Percentiles rank a stretch among this genome's conserved stretches.
These are phyloP conservation scores for Heliconius ethilla DNA, from an alignment of 2,888 invertebrate species.

Conservation along the genomic window DNA sequence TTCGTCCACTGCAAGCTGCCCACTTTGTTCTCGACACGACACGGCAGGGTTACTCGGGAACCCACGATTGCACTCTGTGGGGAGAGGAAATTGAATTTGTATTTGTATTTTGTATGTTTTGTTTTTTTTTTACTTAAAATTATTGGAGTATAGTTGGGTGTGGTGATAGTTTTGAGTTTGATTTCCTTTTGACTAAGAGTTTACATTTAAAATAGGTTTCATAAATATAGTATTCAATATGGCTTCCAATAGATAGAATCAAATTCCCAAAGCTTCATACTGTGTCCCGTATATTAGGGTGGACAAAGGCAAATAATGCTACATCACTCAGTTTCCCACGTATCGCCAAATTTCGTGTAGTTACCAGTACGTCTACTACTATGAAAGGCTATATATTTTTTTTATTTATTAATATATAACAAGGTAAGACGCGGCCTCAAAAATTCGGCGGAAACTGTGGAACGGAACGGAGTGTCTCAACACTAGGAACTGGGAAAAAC, in stretches of 20 bases:
- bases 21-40: conserved; percentile 92
- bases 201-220: not conserved
- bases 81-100: not conserved
- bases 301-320: too few species aligned
- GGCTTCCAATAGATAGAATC: too few species aligned
- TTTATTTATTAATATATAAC: too few species aligned
- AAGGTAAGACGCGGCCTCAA: too few species aligned
- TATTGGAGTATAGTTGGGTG: not conserved
- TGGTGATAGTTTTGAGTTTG: not conserved
- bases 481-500: not conserved
- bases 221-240: too few species aligned
- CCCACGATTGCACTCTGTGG: conserved; percentile 92
- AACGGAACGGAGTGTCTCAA: not conserved
- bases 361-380: too few species aligned
- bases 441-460: not conserved
- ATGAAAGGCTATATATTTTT: too few species aligned
- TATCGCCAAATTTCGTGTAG: too few species aligned
- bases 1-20: conserved; percentile 98
- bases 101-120: not conserved
- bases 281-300: too few species aligned
- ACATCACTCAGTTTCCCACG: too few species aligned
- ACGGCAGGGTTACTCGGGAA: conserved; percentile 92
- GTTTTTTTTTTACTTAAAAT: not conserved
- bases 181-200: not conserved
- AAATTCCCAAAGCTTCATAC: too few species aligned